A percentile compares a stretch with the other conserved stretches of the same genome.
phyloP scores from a whole-genome alignment of 2,797 vertebrate species.

The Anomalospiza imberbis region DNA sequence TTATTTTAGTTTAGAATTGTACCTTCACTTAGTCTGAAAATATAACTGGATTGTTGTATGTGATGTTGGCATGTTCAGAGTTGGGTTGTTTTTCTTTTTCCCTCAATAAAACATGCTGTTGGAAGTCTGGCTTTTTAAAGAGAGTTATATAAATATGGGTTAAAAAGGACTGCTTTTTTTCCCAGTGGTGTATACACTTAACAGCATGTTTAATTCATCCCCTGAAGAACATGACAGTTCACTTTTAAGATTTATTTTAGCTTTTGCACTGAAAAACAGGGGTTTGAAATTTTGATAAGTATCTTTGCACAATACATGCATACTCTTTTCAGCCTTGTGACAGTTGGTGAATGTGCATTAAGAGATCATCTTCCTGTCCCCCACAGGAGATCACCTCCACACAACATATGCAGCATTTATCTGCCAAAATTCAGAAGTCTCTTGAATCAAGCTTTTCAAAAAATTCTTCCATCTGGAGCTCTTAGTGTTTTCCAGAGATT shows the following conservation, averaged over 20 bases:
- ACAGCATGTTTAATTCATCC: not conserved
- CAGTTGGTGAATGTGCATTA: slow-evolving; percentile 60
- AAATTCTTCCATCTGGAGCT: slow-evolving; percentile 66
- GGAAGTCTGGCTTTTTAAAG: not conserved
- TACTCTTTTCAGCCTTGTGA: slow-evolving; percentile 29
- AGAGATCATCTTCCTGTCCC: slow-evolving; percentile 71
- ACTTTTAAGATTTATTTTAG: not conserved
- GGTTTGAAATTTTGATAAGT: slow-evolving; percentile 33
- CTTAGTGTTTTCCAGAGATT: slow-evolving; percentile 51
- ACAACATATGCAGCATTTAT: slow-evolving; percentile 69
- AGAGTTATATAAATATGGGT: not conserved
- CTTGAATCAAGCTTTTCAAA: slow-evolving; percentile 61
- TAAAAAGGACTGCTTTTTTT: not conserved
- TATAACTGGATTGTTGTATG: not conserved
- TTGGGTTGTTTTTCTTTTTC: rapidly evolving
- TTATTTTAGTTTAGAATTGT: not conserved
- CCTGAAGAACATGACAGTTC: not conserved
- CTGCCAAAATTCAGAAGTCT: slow-evolving; percentile 69
- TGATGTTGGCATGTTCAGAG: not conserved
- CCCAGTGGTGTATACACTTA: not conserved
- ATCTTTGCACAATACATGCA: not conserved
- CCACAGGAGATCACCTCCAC: slow-evolving; percentile 67
- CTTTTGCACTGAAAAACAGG: not conserved
- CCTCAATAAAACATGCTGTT: not conserved
- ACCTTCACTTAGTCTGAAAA: not conserved